Conservation (phyloP, 2,888 invertebrate genomes). For the Drosophila neutralis region DNA sequence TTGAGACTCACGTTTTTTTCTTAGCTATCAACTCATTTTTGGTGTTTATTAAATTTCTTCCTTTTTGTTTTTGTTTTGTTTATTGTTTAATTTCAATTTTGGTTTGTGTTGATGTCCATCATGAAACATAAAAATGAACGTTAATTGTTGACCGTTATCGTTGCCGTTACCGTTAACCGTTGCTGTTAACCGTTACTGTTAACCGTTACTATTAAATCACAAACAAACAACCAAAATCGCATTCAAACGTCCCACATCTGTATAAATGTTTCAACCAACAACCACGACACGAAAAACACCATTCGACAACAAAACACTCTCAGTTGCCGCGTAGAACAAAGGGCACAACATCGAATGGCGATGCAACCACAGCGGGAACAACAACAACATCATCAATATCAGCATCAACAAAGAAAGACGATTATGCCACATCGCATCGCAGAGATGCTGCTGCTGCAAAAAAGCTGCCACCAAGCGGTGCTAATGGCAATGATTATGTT, state of each 20-base stretch:
- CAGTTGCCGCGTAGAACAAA: slow-evolving; percentile 67
- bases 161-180: slow-evolving; percentile 25
- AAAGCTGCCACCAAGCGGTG: slow-evolving; percentile 64
- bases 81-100: slow-evolving; percentile 35
- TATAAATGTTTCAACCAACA: slow-evolving; percentile 51
- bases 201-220: slow-evolving; percentile 48
- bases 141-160: slow-evolving; percentile 28
- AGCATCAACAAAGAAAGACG: slow-evolving; percentile 53
- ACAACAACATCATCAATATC: slow-evolving; percentile 18
- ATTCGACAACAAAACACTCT: slow-evolving; percentile 48
- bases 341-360: slow-evolving; percentile 42
- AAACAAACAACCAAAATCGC: slow-evolving; percentile 41
- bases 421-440: slow-evolving; percentile 46
- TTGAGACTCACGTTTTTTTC: neutral
- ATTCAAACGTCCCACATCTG: slow-evolving; percentile 48
- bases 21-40: slow-evolving; percentile 11
- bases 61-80: slow-evolving; percentile 32
- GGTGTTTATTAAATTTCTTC: slow-evolving; percentile 20
- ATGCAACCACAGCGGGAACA: slow-evolving; percentile 30
- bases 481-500: slow-evolving; percentile 35
- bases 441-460: slow-evolving; percentile 48
- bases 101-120: slow-evolving; percentile 47
- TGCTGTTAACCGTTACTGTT: slow-evolving; percentile 44
- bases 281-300: slow-evolving; percentile 44
- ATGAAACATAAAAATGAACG: slow-evolving; percentile 37